phyloP scores from a whole-genome alignment of 2,797 vertebrate genomes.

The Melanotaenia nigrans region DNA sequence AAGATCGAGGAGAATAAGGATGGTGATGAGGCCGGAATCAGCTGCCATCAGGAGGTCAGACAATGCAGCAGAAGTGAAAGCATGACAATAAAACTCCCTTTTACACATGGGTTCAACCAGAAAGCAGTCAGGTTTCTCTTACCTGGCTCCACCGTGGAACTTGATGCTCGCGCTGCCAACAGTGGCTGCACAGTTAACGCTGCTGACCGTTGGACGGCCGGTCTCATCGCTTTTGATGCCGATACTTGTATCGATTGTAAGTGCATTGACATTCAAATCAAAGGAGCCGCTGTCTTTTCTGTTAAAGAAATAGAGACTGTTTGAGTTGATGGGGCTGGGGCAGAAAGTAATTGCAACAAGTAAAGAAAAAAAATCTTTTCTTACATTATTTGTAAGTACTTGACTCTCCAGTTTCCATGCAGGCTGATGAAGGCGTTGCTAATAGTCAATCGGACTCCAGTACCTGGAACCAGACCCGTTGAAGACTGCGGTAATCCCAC shows the following conservation, averaged over 20 bases:
- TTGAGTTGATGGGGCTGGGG: background rate
- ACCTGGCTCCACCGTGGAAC: conserved; percentile 83
- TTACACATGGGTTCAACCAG: background rate
- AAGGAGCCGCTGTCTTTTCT: conserved; percentile 82
- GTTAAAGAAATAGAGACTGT: conserved; percentile 4
- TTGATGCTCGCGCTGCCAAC: conserved; percentile 64
- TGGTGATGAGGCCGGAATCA: too few relatives aligned
- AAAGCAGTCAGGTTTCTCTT: conserved; percentile 4
- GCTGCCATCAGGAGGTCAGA: too few relatives aligned
- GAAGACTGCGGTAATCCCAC: conserved; percentile 73
- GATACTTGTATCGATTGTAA: conserved; percentile 68
- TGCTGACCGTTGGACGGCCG: conserved; percentile 74
- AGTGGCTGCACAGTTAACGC: conserved; percentile 58
- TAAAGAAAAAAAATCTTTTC: conserved; percentile 10
- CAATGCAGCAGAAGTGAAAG: background rate
- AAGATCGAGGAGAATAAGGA: too few relatives aligned
- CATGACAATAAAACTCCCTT: background rate
- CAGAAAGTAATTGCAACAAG: background rate
- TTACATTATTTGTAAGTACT: conserved; percentile 76
- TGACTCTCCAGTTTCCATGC: conserved; percentile 81
- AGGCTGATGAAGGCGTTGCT: conserved; percentile 74
- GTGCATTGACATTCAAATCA: conserved; percentile 68
- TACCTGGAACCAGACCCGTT: conserved; percentile 68
- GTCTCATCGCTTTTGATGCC: conserved; percentile 72
- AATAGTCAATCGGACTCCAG: conserved; percentile 75